Base-by-base conservation (phyloP, 2,888 invertebrate genomes). In the Drosophila leonis region DNA sequence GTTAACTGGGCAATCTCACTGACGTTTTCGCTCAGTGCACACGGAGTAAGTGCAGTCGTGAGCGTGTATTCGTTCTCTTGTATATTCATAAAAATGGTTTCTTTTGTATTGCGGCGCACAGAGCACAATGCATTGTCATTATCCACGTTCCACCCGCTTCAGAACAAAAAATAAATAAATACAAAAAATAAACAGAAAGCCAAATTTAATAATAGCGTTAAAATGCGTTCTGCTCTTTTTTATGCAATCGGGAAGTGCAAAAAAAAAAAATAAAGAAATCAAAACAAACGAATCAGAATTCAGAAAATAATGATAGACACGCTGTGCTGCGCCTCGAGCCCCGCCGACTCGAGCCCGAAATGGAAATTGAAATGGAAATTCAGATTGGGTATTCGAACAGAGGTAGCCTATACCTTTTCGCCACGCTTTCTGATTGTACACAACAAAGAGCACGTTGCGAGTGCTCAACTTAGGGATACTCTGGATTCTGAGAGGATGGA, bases 191-290 rank as follows among this genome's bases (percentile, higher is more conserved):
- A 60, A 39, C 27, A 46, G 60, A 62, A 75, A 75, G 51, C 61
- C 64, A 66, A 83, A 82, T 73, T 80, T 75, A 83, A 83, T 82
- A 78, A 80, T 67, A 75, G 72, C 68, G 69, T 66, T 79, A 64
- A 79, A 80, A 79, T 76, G 62, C 71, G 60, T 76, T 75, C 61
- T 70, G 59, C 69, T 70, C 52, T 35, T 59, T 70, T 70, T 63
- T 78, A 72, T 80, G 75, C 70, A 81, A 75, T 51, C 61, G n/a
- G 59, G 13, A 59, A 67, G 54, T 67, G 70, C 66, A 75, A 65
- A 65, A 49, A 49, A 20, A 13, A 12, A 42, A 42, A 39, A 33
- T 10, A 33, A 1, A n/a, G 0, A 10, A 31, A 72, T 65, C 24
- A 41, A 46, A 5, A n/a, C 31, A 49, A 49, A 33, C 57, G 49